Base-by-base conservation (phyloP, 1,140 invertebrate genomes). In the Cherax destructor region DNA sequence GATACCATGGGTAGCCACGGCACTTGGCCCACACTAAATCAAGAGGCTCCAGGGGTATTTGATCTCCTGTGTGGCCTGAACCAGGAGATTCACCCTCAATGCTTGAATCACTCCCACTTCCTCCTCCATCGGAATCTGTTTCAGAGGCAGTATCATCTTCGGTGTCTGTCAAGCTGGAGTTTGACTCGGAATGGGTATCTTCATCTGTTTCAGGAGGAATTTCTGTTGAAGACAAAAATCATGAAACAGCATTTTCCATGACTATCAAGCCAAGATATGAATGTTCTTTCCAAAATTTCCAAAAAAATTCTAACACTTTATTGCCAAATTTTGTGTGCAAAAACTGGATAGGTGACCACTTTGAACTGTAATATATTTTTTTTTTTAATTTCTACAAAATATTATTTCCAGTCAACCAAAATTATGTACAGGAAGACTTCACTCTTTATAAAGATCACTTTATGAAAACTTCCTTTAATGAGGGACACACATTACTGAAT, bases 1-100 rank as follows among this genome's bases (percentile, higher is more conserved):
- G 98, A 95, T 99, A 99, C 98, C 98, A 99, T 6, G 98, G 98
- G 95, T 99, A 99, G 4, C 98, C 98, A 91, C 98, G 96, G 95
- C 98, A 99, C 94, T 99, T 99, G 0, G 98, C 98, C 98, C 98
- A 99, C 1, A 99, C 98, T 11, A 99, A 95, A 94, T 99, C 98
- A 41, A 99, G 94, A 2, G 98, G 97, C 93, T 97, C 97, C 59
- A 98, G 94, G 49, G 93, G 94, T 93, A 93, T 94, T 92, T 92
- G 91, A 47, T 93, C 93, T 69, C 94, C 94, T 93, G 94, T 92
- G 92, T 93, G 79, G 81, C 90, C 88, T 88, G 88, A 21, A 80
- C 86, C 86, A 72, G 93, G 94, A 59, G 83, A 94, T 93, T 94
- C 69, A 78, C 83, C 93, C 10, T 18, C 88, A 41, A 88, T 83